Evolutionary conservation across 1,140 invertebrate species (phyloP).

Genomic region (Papilio glaucus): DNA sequence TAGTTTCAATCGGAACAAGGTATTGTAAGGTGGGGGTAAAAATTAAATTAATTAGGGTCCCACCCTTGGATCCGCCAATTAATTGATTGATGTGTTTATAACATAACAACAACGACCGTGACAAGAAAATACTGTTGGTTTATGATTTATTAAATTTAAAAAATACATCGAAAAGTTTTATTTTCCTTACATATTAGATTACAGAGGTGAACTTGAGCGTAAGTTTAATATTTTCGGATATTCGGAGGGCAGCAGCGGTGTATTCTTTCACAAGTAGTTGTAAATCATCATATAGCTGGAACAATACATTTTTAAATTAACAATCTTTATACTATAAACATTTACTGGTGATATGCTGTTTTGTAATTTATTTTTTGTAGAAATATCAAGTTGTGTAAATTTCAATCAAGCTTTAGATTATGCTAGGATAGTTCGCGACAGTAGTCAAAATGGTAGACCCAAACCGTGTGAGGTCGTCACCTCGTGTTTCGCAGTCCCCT

Average conservation of each 20-base stretch:
- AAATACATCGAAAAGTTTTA: constrained; percentile 27
- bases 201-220: constrained; percentile 29
- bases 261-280: constrained; percentile 69
- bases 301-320: constrained; percentile 46
- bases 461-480: no score
- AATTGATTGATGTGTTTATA: neutral
- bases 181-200: constrained; percentile 32
- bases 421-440: no score
- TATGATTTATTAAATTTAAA: constrained; percentile 27
- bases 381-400: no score
- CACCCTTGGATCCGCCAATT: no score
- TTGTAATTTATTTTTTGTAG: no score
- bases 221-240: constrained; percentile 74
- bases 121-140: neutral
- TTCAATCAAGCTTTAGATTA: no score
- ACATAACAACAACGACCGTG: neutral
- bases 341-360: no score
- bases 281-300: constrained; percentile 77
- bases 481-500: no score
- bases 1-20: no score
- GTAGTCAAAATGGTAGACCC: no score
- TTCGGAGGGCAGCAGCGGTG: constrained; percentile 68
- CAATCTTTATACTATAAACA: neutral
- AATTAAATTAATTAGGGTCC: no score
- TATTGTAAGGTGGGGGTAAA: no score